Percentiles rank a stretch among this genome's conserved stretches.
Conservation (phyloP, 64 coral and sea anemone species). For the Platygyra sinensis region DNA sequence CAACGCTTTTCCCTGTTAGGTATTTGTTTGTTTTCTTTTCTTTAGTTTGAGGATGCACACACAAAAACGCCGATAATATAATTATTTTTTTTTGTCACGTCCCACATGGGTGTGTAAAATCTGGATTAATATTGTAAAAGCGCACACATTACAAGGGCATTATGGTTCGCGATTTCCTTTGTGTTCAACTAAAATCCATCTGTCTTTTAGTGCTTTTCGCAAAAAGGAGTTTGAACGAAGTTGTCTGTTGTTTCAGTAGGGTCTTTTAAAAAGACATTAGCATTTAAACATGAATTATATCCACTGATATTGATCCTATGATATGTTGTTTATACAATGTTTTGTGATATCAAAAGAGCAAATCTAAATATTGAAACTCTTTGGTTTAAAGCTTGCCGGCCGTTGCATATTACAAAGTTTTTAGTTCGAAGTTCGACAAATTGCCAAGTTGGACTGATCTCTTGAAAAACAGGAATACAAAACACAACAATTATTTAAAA, state of each 20-base stretch:
- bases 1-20: conserved; percentile 11
- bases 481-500: neutral
- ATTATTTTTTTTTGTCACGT: neutral
- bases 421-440: neutral
- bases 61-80: neutral
- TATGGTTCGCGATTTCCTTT: neutral
- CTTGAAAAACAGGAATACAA: neutral
- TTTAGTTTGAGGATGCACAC: neutral
- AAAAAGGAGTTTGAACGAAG: neutral
- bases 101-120: conserved; percentile 2
- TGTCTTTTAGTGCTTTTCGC: neutral
- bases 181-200: neutral
- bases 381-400: neutral
- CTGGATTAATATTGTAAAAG: neutral
- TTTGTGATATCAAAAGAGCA: neutral
- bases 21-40: neutral
- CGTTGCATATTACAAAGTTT: neutral
- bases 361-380: neutral
- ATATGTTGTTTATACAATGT: conserved; percentile 10
- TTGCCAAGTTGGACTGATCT: neutral
- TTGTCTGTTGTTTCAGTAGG: neutral
- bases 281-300: neutral
- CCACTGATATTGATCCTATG: neutral
- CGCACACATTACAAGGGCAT: too few relatives aligned
- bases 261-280: neutral